Evolutionary conservation across 1,140 invertebrate genomes (phyloP), one percentile per base, ranked within the genome.

Genomic region (Halotydeus destructor): DNA sequence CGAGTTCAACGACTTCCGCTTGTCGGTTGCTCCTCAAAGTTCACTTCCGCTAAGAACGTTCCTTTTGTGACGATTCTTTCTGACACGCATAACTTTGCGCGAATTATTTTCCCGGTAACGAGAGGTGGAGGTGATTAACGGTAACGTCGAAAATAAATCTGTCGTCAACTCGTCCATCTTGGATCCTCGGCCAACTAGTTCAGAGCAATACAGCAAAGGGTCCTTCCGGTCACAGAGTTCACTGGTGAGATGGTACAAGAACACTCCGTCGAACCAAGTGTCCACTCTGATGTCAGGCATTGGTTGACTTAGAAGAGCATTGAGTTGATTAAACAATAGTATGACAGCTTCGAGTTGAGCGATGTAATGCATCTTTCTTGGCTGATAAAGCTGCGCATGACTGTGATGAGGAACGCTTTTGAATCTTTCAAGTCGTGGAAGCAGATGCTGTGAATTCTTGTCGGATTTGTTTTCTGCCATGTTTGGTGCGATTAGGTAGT

Each of bases 181-280:
- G n/a, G 33, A 34, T n/a, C 21, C 14, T 5, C 33, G 5, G 14
- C 33, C 33, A n/a, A 34, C 14, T n/a, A 34, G 22, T 34, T 34
- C 14, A 5, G 14, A 6, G 8, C 14, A 34, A 14, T 34, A 34
- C 14, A 34, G 33, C 5, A 34, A 14, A 6, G 33, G 33, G n/a
- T 34, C 33, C 21, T 34, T 34, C 8, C 33, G 33, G 8, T 14
- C 14, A 9, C 14, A 34, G 14, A 34, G 14, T 34, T 34, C 33
- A 34, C 14, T 19, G n/a, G 33, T 34, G 14, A 34, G 33, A 34
- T 34, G 14, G 14, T 34, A 34, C 14, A 34, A 16, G 33, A 34
- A 34, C 5, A 14, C 5, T 6, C 33, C 33, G n/a, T 34, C 21
- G 8, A 34, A 34, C 9, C 28, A 30, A n/a, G 22, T 16, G 22